A percentile compares a stretch with the other conserved stretches of the same genome.
These are phyloP conservation scores for Sphinx pinastri DNA, from an alignment of 2,888 invertebrate species.

Conservation along the genomic window DNA sequence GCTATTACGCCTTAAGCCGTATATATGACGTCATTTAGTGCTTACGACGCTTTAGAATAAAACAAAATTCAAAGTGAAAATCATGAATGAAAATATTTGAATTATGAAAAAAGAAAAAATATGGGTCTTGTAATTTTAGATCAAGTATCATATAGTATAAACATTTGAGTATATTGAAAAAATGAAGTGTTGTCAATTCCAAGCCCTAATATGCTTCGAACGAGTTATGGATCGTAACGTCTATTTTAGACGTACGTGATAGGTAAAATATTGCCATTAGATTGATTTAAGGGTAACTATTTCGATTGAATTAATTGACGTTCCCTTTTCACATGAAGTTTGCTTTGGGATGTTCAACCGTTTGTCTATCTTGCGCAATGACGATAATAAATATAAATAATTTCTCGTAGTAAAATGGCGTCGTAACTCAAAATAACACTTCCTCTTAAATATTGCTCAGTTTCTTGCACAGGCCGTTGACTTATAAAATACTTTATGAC, in stretches of 20 bases:
- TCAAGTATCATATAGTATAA: too few species aligned
- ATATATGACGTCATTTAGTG: too few species aligned
- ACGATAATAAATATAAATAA: not conserved
- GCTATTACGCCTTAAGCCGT: too few species aligned
- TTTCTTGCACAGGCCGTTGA: conserved; percentile 43
- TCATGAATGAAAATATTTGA: too few species aligned
- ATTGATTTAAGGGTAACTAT: conserved; percentile 38
- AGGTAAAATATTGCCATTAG: conserved; percentile 45
- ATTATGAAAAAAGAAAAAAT: too few species aligned
- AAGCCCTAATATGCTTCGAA: conserved; percentile 43
- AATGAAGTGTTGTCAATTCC: too few species aligned
- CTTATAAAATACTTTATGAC: conserved; percentile 63
- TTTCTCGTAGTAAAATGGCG: conserved; percentile 47
- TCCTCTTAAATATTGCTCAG: conserved; percentile 47
- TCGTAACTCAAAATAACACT: conserved; percentile 52
- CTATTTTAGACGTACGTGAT: conserved; percentile 36
- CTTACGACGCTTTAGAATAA: too few species aligned
- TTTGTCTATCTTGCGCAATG: not conserved
- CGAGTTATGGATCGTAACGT: conserved; percentile 21
- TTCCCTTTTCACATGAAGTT: not conserved
- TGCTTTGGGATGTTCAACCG: not conserved
- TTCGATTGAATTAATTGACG: not conserved
- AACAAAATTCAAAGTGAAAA: too few species aligned
- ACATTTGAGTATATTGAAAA: too few species aligned
- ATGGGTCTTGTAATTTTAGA: too few species aligned